Base-by-base conservation (phyloP, 2,797 vertebrate species). In the Coregonus sp. region DNA sequence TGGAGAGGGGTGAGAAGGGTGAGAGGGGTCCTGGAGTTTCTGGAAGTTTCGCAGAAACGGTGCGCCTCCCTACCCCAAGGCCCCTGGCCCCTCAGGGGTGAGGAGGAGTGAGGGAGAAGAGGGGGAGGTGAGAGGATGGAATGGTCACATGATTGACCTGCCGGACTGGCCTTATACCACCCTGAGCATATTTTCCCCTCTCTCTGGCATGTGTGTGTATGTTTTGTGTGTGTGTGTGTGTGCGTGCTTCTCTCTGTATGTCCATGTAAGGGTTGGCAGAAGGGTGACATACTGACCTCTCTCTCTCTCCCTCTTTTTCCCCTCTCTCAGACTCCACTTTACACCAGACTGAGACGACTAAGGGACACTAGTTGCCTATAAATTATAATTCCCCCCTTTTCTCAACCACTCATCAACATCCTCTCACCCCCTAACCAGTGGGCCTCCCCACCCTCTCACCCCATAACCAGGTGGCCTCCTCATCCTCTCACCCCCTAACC, bases 81-180 rank as follows among this genome's bases (percentile, higher is more conserved):
- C 85, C 84, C 87, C 74, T 80, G 84, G 88, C 89, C 89, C 87
- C 70, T 20, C 86, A 85, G 84, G 75, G 12, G 74, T 79, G 59
- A 88, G 35, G 29, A 51, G 31, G 18, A 20, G 25, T 84, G 84
- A 1, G 51, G 37, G 74, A 50, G 67, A 25, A 25, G 59, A 68
- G 73, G 78, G 67, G 79, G 72, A 37, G 75, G 74, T 56, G 65
- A 76, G 75, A 79, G 77, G 78, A 88, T 88, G 86, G 84, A 80
- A 80, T 35, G 81, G 90, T 91, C 90, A 90, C 88, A 92, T 75
- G 87, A 83, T 85, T 88, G 92, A 92, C 88, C 90, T 91, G 85
- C 86, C 88, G 78, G 84, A 88, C 86, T 87, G 84, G 90, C 88
- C 93, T 83, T 86, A 81, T 84, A 85, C 80, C 86, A 84, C 80